phyloP scores from a whole-genome alignment of 2,888 invertebrate species.

The Antheraea yamamai region DNA sequence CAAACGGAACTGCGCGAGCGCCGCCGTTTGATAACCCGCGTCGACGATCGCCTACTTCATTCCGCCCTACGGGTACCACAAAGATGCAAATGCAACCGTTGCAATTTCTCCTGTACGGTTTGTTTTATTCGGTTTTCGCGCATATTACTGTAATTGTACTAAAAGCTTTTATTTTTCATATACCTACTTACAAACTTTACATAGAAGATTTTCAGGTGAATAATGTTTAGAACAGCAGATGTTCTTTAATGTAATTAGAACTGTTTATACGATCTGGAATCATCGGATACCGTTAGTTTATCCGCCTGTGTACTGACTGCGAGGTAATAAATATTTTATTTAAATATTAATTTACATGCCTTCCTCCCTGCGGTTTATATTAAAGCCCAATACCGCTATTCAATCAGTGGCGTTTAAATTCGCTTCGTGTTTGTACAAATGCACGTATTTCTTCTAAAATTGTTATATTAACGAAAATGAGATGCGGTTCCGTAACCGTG shows the following conservation, averaged over 20 bases:
- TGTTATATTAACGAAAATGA: constrained; percentile 51
- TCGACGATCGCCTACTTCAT: constrained; percentile 61
- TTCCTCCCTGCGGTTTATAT: constrained; percentile 46
- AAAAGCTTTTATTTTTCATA: background rate
- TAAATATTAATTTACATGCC: constrained; percentile 28
- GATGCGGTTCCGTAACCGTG: constrained; percentile 61
- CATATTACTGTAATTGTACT: background rate
- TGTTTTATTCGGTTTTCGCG: constrained; percentile 21
- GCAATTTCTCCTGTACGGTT: constrained; percentile 35
- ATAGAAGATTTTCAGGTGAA: no score
- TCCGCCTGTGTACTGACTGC: constrained; percentile 8
- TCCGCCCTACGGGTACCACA: constrained; percentile 52
- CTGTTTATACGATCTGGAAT: no score
- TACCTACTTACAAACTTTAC: background rate
- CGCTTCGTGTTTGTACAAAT: constrained; percentile 51
- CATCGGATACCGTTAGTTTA: background rate
- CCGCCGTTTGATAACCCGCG: constrained; percentile 48
- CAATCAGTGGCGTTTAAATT: constrained; percentile 58
- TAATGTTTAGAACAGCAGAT: no score
- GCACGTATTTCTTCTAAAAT: constrained; percentile 63
- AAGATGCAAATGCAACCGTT: constrained; percentile 51
- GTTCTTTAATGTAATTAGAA: background rate
- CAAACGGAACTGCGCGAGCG: constrained; percentile 75
- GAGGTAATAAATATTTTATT: constrained; percentile 18
- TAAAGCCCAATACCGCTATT: constrained; percentile 57